These are phyloP conservation scores for Euwallacea similis DNA, from an alignment of 1,140 invertebrate genomes.

Conservation along the genomic window DNA sequence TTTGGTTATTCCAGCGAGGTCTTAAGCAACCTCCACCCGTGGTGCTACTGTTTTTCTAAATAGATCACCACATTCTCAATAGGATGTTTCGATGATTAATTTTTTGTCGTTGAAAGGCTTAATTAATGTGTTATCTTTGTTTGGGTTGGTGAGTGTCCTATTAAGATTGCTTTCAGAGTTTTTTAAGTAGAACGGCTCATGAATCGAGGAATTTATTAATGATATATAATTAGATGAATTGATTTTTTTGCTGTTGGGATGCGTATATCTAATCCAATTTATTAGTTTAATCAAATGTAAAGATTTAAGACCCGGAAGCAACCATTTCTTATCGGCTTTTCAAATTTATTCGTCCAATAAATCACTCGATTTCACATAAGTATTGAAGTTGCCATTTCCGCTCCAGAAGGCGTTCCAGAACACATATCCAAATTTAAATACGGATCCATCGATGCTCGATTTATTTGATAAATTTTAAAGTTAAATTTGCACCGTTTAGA, in stretches of 20 bases:
- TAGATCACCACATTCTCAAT: background rate
- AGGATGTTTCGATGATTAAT: too few relatives aligned
- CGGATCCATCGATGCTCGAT: slow-evolving; percentile 39
- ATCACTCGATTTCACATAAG: slow-evolving; percentile 42
- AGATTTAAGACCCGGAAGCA: too few relatives aligned
- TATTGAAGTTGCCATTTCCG: slow-evolving; percentile 41
- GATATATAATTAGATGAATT: too few relatives aligned
- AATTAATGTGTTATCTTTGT: too few relatives aligned
- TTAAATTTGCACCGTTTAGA: slow-evolving; percentile 5
- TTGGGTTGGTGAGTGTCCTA: too few relatives aligned
- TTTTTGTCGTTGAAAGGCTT: too few relatives aligned
- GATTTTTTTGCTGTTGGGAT: too few relatives aligned
- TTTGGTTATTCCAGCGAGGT: slow-evolving; percentile 10
- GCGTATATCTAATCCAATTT: too few relatives aligned
- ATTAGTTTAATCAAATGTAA: too few relatives aligned
- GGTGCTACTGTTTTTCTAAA: slow-evolving; percentile 27
- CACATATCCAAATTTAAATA: slow-evolving; percentile 39
- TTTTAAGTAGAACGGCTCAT: too few relatives aligned
- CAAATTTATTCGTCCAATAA: slow-evolving; percentile 46
- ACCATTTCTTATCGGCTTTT: slow-evolving; percentile 7
- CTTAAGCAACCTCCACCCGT: slow-evolving; percentile 4
- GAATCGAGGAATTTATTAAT: too few relatives aligned
- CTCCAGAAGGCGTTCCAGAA: slow-evolving; percentile 33
- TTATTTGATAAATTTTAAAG: slow-evolving; percentile 25
- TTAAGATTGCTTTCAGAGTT: too few relatives aligned